Evolutionary conservation across 2,888 invertebrate species (phyloP).

Genomic region (Eristalis pertinax): DNA sequence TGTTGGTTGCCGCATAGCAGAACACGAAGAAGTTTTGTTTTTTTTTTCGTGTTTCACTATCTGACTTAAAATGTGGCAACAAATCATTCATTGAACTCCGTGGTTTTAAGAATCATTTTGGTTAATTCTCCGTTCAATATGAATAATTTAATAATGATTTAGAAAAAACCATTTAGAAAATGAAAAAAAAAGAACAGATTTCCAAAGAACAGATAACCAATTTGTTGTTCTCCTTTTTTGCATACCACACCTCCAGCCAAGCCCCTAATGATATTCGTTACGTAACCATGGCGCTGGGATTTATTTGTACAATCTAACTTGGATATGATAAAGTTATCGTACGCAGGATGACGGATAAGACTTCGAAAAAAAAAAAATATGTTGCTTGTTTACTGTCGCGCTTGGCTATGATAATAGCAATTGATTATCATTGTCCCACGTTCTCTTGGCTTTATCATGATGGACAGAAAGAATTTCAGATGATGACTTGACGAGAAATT

Average conservation of each 20-base stretch:
- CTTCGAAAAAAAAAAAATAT: neutral
- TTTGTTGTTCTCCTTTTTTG: neutral
- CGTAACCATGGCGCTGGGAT: neutral
- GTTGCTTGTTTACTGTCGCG: neutral
- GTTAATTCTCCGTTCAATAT: too few species aligned
- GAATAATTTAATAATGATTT: too few species aligned
- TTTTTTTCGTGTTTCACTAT: too few species aligned
- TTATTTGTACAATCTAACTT: neutral
- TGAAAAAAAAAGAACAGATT: too few species aligned
- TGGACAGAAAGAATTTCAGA: neutral
- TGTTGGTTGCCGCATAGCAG: too few species aligned
- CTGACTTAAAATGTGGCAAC: too few species aligned
- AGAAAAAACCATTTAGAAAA: too few species aligned
- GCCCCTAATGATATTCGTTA: neutral
- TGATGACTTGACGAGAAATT: neutral
- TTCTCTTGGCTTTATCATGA: neutral
- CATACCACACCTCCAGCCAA: neutral
- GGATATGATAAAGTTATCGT: neutral
- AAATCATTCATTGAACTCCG: too few species aligned
- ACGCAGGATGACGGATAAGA: neutral
- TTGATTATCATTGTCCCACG: neutral
- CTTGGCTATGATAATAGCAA: neutral
- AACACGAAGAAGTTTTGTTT: too few species aligned
- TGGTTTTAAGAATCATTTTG: too few species aligned
- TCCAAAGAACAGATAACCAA: too few species aligned